These are phyloP conservation scores for Resseliella maxima DNA, from an alignment of 2,888 invertebrate species.

Conservation along the genomic window DNA sequence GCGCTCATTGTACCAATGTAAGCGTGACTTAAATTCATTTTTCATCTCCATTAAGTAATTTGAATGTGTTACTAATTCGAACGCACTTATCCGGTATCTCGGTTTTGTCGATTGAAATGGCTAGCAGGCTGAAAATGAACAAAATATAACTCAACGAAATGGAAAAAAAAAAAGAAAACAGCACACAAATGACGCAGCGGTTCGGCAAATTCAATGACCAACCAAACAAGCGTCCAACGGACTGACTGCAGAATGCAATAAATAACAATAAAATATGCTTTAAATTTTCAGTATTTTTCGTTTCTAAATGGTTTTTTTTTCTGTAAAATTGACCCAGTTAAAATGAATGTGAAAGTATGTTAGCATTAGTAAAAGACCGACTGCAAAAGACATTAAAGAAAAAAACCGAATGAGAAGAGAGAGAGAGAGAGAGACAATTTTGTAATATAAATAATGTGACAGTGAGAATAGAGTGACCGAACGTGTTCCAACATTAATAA, in stretches of 20 bases:
- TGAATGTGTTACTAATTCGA: background rate
- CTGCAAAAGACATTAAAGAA: background rate
- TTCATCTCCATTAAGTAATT: conserved; percentile 1
- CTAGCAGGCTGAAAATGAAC: background rate
- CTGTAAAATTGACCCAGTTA: background rate
- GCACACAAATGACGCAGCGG: background rate
- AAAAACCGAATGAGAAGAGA: no score
- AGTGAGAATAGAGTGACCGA: background rate
- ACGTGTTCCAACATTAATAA: background rate
- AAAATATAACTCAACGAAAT: background rate
- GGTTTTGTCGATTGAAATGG: background rate
- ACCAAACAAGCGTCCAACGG: background rate
- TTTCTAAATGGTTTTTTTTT: background rate
- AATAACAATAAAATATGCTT: conserved; percentile 23
- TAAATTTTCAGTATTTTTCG: background rate
- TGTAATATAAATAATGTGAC: background rate
- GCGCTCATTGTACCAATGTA: background rate
- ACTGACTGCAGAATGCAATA: conserved; percentile 10
- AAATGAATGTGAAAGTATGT: conserved; percentile 25
- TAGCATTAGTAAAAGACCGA: background rate
- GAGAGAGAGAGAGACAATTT: background rate
- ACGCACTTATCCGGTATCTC: conserved; percentile 22
- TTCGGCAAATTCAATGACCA: background rate
- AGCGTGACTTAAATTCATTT: background rate
- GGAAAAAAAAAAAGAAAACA: background rate